Evolutionary conservation across 2,888 invertebrate species (phyloP).

Genomic region (Graphium colonna): DNA sequence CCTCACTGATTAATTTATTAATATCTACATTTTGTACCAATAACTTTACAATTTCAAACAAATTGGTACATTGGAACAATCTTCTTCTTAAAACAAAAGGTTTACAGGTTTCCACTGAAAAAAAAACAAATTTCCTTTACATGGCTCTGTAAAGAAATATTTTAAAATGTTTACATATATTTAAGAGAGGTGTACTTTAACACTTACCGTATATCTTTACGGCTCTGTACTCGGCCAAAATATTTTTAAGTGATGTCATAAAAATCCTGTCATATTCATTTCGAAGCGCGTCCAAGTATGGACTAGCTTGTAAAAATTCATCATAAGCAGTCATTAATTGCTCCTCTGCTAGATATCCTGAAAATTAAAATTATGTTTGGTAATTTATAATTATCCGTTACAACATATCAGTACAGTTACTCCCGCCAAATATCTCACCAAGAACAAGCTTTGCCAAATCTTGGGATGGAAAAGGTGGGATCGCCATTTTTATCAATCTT

Average conservation of each 20-base stretch:
- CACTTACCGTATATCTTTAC: conserved; percentile 66
- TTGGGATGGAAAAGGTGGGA: conserved; percentile 67
- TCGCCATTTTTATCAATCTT: conserved; percentile 42
- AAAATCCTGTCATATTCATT: conserved; percentile 74
- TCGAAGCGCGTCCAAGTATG: conserved; percentile 64
- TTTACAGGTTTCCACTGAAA: conserved; percentile 71
- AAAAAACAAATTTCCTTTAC: no score
- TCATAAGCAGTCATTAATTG: conserved; percentile 74
- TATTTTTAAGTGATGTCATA: conserved; percentile 70
- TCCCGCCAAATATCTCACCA: conserved; percentile 73
- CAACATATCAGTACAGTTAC: conserved; percentile 37
- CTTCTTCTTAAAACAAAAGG: conserved; percentile 57
- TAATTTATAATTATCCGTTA: conserved; percentile 17
- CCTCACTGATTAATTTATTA: conserved; percentile 49
- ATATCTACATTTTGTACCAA: conserved; percentile 54
- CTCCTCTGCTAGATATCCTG: conserved; percentile 73
- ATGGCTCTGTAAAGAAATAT: no score
- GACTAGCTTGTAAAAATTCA: conserved; percentile 71
- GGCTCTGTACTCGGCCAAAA: conserved; percentile 72
- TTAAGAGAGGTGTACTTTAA: no score
- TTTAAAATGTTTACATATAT: no score
- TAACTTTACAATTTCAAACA: conserved; percentile 63
- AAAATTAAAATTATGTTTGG: conserved; percentile 28
- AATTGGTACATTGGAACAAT: conserved; percentile 59
- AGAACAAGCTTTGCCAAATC: conserved; percentile 72